A percentile compares a stretch with the other conserved stretches of the same genome.
phyloP scores from a whole-genome alignment of 2,888 invertebrate genomes.

The Eristalinus aeneus region DNA sequence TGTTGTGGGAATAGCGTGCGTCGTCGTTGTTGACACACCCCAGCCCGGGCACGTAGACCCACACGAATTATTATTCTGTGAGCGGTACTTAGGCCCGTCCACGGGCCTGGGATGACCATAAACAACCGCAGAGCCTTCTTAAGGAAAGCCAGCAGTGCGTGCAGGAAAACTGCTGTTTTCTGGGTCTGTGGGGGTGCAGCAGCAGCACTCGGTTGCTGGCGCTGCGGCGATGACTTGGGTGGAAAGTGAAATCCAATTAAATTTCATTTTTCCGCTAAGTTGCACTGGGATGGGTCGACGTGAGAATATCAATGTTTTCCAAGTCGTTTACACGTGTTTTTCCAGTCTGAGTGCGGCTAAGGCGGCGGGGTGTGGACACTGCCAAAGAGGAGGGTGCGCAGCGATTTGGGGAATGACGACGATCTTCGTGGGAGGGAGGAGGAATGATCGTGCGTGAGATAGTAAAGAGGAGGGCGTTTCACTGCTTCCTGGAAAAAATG shows the following conservation, averaged over 20 bases:
- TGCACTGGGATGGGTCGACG: conserved; percentile 58
- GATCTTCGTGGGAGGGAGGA: too few species aligned
- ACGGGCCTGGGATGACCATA: background rate
- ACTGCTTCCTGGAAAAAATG: too few species aligned
- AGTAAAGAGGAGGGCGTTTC: too few species aligned
- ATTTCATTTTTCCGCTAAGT: conserved; percentile 59
- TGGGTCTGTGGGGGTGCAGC: background rate
- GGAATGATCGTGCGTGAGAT: background rate
- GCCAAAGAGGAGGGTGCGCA: background rate
- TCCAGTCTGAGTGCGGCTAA: background rate
- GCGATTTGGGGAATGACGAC: background rate
- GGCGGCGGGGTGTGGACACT: too few species aligned
- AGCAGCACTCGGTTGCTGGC: conserved; percentile 34
- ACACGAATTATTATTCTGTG: conserved; percentile 53
- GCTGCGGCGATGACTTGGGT: conserved; percentile 21
- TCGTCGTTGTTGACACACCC: conserved; percentile 34
- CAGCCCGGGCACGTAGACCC: conserved; percentile 43
- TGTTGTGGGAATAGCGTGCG: conserved; percentile 54
- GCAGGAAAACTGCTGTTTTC: background rate
- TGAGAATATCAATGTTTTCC: conserved; percentile 55
- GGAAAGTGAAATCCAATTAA: conserved; percentile 58
- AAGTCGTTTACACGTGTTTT: conserved; percentile 56
- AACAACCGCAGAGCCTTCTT: background rate
- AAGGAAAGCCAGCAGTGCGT: conserved; percentile 57
- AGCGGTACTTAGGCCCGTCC: conserved; percentile 50